Conservation (phyloP, 37 sponge, comb jelly and placozoan genomes). For the Beroe forskalii region DNA sequence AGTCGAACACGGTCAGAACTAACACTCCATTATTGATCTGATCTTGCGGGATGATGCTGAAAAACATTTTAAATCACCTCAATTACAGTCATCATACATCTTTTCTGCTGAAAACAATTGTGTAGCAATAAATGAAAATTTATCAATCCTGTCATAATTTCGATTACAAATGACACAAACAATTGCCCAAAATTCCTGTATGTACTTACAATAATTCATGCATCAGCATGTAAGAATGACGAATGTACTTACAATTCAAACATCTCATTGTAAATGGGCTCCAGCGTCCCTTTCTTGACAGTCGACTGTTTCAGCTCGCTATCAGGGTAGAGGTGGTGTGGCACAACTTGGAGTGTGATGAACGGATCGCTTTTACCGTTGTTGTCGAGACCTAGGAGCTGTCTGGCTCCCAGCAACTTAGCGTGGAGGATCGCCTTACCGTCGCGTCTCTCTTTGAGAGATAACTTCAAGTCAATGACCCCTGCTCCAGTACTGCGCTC, state of each 20-base stretch:
- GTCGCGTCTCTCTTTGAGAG: conserved; percentile 41
- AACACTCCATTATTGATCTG: conserved; percentile 22
- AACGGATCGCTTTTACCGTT: conserved; percentile 56
- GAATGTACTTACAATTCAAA: conserved; percentile 50
- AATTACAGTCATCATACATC: too few species aligned
- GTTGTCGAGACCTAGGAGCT: conserved; percentile 3
- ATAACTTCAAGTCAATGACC: conserved; percentile 21
- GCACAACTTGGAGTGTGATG: conserved; percentile 30
- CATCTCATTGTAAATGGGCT: conserved; percentile 48
- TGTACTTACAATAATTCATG: too few species aligned
- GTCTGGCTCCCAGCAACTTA: conserved; percentile 6
- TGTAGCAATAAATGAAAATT: too few species aligned
- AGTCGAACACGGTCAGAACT: conserved; percentile 40
- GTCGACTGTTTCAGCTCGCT: conserved; percentile 50
- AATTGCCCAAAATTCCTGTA: too few species aligned
- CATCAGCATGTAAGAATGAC: too few species aligned
- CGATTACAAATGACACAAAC: too few species aligned
- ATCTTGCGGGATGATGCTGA: conserved; percentile 55
- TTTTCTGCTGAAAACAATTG: too few species aligned
- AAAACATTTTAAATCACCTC: too few species aligned
- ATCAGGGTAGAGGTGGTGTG: conserved; percentile 32
- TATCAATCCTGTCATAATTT: too few species aligned
- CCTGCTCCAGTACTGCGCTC: conserved; percentile 43
- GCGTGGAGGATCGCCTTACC: conserved; percentile 19
- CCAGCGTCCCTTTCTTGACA: conserved; percentile 39